Conservation (phyloP, 2,888 invertebrate genomes). For the Clanis bilineata region DNA sequence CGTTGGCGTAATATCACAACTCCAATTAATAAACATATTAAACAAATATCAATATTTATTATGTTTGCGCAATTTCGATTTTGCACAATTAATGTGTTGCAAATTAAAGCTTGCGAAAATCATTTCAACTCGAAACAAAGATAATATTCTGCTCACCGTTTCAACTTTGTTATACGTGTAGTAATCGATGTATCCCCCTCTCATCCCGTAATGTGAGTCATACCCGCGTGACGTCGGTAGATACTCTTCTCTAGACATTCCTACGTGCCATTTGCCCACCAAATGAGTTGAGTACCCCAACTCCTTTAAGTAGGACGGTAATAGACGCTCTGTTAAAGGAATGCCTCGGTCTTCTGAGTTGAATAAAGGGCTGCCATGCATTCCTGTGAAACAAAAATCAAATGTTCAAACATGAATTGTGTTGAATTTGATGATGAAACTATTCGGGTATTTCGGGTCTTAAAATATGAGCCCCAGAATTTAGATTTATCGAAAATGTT, state of each 20-base stretch:
- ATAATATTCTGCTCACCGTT: slow-evolving; percentile 47
- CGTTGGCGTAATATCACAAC: no score
- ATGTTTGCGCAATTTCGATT: no score
- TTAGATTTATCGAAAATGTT: no score
- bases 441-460: no score
- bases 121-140: background rate
- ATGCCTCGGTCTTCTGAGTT: slow-evolving; percentile 75
- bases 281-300: slow-evolving; percentile 90
- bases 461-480: no score
- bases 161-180: slow-evolving; percentile 80
- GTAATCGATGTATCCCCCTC: slow-evolving; percentile 89
- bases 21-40: no score
- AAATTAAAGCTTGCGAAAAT: no score
- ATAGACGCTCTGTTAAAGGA: slow-evolving; percentile 76
- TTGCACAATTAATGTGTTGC: no score
- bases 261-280: slow-evolving; percentile 96
- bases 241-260: slow-evolving; percentile 87
- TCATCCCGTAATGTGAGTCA: slow-evolving; percentile 90
- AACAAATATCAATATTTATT: no score
- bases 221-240: slow-evolving; percentile 90
- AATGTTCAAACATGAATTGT: background rate
- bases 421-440: no score
- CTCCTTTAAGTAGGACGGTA: slow-evolving; percentile 84
- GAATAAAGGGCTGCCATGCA: slow-evolving; percentile 67
- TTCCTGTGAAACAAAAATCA: slow-evolving; percentile 46